Percentiles rank a stretch among this genome's conserved stretches.
Conservation (phyloP, 2,888 invertebrate genomes). For the Cynaeus angustus region DNA sequence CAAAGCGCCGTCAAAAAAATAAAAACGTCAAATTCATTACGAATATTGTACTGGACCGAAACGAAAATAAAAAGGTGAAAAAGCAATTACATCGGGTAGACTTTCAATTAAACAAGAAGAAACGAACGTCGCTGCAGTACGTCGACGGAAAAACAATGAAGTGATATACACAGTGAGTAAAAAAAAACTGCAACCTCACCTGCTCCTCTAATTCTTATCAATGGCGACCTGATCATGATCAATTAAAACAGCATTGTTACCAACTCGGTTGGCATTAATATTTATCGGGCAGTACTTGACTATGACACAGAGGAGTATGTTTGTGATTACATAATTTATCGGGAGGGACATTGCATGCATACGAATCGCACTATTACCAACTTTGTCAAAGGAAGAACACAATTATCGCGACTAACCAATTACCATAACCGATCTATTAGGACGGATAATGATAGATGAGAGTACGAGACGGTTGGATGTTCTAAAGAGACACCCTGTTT, state of each 20-base stretch:
- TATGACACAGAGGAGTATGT: conserved; percentile 40
- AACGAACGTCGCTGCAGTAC: not conserved
- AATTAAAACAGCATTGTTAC: too few species aligned
- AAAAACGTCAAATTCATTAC: conserved; percentile 33
- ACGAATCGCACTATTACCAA: conserved; percentile 38
- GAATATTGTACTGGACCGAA: conserved; percentile 22
- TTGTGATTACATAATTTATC: conserved; percentile 46
- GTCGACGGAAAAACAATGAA: too few species aligned
- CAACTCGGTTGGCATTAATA: conserved; percentile 22
- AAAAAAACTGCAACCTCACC: too few species aligned
- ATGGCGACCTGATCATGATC: too few species aligned
- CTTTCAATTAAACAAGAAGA: conserved; percentile 41
- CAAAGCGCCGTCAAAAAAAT: conserved; percentile 17
- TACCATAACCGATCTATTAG: conserved; percentile 45
- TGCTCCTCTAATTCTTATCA: too few species aligned
- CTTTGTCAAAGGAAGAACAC: conserved; percentile 39
- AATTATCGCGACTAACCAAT: conserved; percentile 44
- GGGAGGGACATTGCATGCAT: conserved; percentile 40
- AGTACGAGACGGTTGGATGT: not conserved
- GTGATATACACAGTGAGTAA: too few species aligned
- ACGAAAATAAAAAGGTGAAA: conserved; percentile 29
- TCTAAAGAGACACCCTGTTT: not conserved
- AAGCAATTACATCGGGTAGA: conserved; percentile 38
- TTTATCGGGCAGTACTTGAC: conserved; percentile 27
- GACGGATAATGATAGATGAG: conserved; percentile 19